These are phyloP conservation scores for Seira musarum DNA, from an alignment of 2,888 invertebrate genomes.

Conservation along the genomic window DNA sequence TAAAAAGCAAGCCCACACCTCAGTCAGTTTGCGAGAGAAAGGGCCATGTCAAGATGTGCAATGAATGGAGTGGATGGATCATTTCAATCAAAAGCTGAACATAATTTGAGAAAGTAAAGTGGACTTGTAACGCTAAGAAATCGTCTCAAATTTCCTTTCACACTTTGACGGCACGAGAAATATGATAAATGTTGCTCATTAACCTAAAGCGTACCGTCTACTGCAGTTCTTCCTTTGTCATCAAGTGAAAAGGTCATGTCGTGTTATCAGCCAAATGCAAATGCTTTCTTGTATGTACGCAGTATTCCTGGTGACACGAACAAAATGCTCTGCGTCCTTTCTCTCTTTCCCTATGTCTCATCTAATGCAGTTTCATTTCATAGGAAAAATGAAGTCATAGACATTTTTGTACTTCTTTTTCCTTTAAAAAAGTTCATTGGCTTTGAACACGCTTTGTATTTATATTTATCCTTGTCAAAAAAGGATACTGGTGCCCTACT, in stretches of 20 bases:
- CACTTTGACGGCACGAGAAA: not conserved
- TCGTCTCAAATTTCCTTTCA: not conserved
- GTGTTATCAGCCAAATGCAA: slow-evolving; percentile 30
- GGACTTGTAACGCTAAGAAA: not conserved
- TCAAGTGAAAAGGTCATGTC: slow-evolving; percentile 33
- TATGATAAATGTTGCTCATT: slow-evolving; percentile 9
- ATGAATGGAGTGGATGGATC: not conserved
- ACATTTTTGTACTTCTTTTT: not conserved
- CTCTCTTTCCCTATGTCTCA: too few species aligned
- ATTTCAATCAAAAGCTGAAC: not conserved
- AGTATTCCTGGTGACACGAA: too few species aligned
- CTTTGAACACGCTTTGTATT: not conserved
- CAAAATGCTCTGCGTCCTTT: too few species aligned
- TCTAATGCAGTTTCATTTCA: too few species aligned
- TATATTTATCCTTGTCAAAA: slow-evolving; percentile 3
- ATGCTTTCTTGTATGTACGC: too few species aligned
- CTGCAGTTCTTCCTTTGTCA: slow-evolving; percentile 19
- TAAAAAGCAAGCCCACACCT: too few species aligned
- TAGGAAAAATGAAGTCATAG: not conserved
- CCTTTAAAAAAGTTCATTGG: not conserved
- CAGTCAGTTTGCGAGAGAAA: too few species aligned
- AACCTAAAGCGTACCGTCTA: not conserved
- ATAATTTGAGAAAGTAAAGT: not conserved
- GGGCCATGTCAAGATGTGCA: too few species aligned
- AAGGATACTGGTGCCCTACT: slow-evolving; percentile 3